Base-by-base conservation (phyloP, 2,113 vertebrate species). In the Acrocephalus kingi region DNA sequence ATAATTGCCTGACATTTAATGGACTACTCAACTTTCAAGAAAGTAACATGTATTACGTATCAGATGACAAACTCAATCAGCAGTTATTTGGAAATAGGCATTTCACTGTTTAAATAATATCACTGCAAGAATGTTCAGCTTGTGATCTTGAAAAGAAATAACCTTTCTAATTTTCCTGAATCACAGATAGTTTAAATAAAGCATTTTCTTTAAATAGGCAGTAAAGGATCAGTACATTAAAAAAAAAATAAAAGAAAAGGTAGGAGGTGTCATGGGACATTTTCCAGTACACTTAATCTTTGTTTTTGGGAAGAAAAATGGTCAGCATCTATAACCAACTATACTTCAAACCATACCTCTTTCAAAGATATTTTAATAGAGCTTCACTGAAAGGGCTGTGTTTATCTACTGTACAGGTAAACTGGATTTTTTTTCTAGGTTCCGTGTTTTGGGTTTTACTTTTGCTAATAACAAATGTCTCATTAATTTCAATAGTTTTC, bases 41-140 rank as follows among this genome's bases (percentile, higher is more conserved):
- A 3, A 64, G 5, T 4, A 72, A 20, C 11, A 33, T 43, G 18
- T 28, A 63, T 37, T 19, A 43, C 0, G 0, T 30, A 14, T 75
- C 43, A 68, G 30, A 56, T 10, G 17, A 49, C 30, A 85, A 78
- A 55, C 11, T 0, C 3, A 21, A 43, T 35, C 15, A 61, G 6
- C 24, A n/a, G 31, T 41, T 89, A 48, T 45, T 77, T 54, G 12
- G n/a, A 93, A 89, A 74, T 2, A 61, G 13, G 2, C 11, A 35
- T 90, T 89, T 87, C 43, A 31, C 10, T 46, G 15, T 39, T 76
- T 73, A 84, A 74, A 69, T 33, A 62, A 48, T 49, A 69, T 66
- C 37, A 39, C 25, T 76, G 10, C 27, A 79, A 83, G 20, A 35
- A 64, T 33, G 19, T n/a, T 15, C 39, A 72, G 25, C 6, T 46